Conservation (phyloP, 2,113 vertebrate species). For the Australoheros scitulus region DNA sequence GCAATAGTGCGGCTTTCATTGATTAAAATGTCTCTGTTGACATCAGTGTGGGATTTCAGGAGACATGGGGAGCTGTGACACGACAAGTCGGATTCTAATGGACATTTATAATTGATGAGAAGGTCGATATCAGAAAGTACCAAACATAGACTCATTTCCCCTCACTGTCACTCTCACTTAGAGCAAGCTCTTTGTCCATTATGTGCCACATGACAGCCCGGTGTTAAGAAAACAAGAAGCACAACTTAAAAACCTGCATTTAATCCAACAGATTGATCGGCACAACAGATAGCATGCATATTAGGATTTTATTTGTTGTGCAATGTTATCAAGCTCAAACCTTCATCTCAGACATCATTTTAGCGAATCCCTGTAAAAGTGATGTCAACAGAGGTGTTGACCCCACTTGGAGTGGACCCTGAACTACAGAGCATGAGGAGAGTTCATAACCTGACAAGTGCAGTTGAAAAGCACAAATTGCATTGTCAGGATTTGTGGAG, state of each 20-base stretch:
- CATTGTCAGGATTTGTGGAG: conserved; percentile 22
- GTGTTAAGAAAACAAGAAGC: neutral
- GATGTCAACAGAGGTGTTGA: neutral
- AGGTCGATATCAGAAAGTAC: conserved; percentile 9
- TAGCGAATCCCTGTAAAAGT: neutral
- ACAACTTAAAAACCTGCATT: neutral
- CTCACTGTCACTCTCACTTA: conserved; percentile 30
- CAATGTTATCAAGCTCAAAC: neutral
- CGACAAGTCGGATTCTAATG: conserved; percentile 65
- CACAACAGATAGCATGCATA: neutral
- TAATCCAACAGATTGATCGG: neutral
- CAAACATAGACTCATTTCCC: conserved; percentile 8
- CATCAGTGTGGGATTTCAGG: conserved; percentile 33
- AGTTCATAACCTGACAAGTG: neutral
- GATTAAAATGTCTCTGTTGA: conserved; percentile 46
- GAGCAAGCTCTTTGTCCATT: neutral
- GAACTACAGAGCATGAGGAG: neutral
- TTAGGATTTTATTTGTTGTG: conserved; percentile 1
- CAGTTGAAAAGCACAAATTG: neutral
- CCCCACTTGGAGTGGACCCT: neutral
- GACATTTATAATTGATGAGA: conserved; percentile 65
- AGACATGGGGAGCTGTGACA: conserved; percentile 30
- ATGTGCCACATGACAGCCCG: conserved; percentile 11
- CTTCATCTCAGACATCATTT: neutral
- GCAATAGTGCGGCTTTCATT: conserved; percentile 54